A percentile compares a stretch with the other conserved stretches of the same genome.
These are phyloP conservation scores for Lamellibrachia columna DNA, from an alignment of 2,888 invertebrate genomes.

Conservation along the genomic window DNA sequence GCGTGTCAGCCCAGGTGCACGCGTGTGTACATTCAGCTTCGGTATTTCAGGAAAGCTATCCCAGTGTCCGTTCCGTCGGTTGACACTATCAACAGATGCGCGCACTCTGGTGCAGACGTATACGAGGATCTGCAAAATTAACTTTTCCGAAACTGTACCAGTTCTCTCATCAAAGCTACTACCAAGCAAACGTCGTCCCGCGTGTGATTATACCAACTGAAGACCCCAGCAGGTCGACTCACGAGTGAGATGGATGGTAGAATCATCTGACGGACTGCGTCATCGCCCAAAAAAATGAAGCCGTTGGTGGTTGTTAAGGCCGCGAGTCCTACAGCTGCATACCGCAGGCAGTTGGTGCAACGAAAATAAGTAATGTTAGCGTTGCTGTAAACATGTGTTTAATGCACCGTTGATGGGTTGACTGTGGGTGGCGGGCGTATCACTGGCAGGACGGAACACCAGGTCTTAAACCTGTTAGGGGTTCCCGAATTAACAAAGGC, in stretches of 20 bases:
- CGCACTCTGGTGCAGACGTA: neutral
- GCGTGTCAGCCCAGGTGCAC: too few relatives aligned
- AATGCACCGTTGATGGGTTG: neutral
- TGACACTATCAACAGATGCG: too few relatives aligned
- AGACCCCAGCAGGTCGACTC: neutral
- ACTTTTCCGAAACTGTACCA: neutral
- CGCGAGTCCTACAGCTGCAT: neutral
- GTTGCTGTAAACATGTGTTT: neutral
- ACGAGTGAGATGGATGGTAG: neutral
- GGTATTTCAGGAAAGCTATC: too few relatives aligned
- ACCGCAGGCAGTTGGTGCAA: neutral
- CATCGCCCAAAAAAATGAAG: neutral
- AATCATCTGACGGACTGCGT: neutral
- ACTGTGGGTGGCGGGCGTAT: neutral
- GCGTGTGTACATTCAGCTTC: too few relatives aligned
- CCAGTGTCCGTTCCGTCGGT: too few relatives aligned
- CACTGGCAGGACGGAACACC: neutral
- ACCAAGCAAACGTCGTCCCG: neutral
- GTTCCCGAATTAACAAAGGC: too few relatives aligned
- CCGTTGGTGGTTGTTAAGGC: neutral
- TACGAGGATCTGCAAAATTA: neutral
- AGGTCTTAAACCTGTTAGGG: too few relatives aligned
- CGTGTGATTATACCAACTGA: neutral
- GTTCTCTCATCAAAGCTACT: neutral
- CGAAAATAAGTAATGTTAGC: constrained; percentile 2